Evolutionary conservation across 2,888 invertebrate genomes (phyloP).

Genomic region (Camptogramma bilineatum): DNA sequence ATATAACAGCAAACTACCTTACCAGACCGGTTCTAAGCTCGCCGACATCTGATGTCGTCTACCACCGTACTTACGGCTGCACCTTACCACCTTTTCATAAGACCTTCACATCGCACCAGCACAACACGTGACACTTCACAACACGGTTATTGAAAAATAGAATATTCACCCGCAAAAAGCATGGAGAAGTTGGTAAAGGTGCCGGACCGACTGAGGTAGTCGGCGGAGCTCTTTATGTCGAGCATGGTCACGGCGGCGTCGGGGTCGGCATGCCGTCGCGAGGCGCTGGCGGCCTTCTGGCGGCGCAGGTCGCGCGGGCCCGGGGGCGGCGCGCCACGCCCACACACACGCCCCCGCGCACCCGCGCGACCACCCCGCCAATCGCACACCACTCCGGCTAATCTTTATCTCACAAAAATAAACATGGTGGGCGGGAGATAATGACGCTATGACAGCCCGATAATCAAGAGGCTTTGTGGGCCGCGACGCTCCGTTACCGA

Average conservation of each 20-base stretch:
- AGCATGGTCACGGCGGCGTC: conserved; percentile 87
- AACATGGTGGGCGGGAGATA: conserved; percentile 83
- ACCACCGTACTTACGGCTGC: conserved; percentile 51
- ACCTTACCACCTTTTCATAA: conserved; percentile 35
- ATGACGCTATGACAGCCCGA: conserved; percentile 75
- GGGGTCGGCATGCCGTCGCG: conserved; percentile 59
- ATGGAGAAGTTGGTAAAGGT: conserved; percentile 98
- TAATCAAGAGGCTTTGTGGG: conserved; percentile 82
- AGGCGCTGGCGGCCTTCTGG: conserved; percentile 44
- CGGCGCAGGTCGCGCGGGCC: conserved; percentile 27
- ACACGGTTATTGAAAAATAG: conserved; percentile 49
- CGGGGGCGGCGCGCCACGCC: conserved; percentile 63
- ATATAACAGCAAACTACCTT: conserved; percentile 22
- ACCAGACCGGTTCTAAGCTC: conserved; percentile 19
- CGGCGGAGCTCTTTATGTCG: conserved; percentile 96
- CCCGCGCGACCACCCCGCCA: conserved; percentile 68
- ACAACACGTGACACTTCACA: conserved; percentile 59
- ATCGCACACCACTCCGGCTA: conserved; percentile 79
- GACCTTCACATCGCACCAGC: conserved; percentile 45
- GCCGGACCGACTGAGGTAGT: conserved; percentile 95
- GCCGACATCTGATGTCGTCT: conserved; percentile 19
- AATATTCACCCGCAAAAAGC: conserved; percentile 94
- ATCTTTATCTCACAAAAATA: conserved; percentile 85
- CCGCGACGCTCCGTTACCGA: conserved; percentile 73
- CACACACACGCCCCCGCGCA: conserved; percentile 60